Evolutionary conservation across 2,797 vertebrate genomes (phyloP).

Genomic region (Sebastes jordani): DNA sequence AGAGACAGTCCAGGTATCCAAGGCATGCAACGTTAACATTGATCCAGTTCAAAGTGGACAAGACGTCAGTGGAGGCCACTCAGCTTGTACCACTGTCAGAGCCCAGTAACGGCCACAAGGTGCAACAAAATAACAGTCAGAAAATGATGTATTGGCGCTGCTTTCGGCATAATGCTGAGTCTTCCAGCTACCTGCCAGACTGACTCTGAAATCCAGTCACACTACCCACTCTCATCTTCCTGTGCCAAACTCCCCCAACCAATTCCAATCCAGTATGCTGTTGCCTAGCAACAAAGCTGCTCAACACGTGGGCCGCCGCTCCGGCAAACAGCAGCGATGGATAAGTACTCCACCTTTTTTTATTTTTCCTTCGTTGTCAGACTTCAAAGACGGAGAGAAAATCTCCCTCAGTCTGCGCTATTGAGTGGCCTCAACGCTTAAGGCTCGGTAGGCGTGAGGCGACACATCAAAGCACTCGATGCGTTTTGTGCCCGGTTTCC

Average conservation of each 20-base stretch:
- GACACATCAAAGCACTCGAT: slow-evolving; percentile 54
- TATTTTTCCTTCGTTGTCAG: slow-evolving; percentile 21
- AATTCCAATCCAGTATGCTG: slow-evolving; percentile 69
- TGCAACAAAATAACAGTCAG: slow-evolving; percentile 41
- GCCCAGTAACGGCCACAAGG: slow-evolving; percentile 17
- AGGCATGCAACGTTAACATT: not conserved
- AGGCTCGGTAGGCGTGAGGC: not conserved
- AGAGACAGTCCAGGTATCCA: not conserved
- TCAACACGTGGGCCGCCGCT: slow-evolving; percentile 64
- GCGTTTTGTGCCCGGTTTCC: not conserved
- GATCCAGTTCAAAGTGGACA: slow-evolving; percentile 46
- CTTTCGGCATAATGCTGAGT: slow-evolving; percentile 57
- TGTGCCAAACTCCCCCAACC: slow-evolving; percentile 55
- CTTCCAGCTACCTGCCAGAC: slow-evolving; percentile 51
- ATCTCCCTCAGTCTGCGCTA: not conserved
- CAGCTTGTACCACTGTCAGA: slow-evolving; percentile 64
- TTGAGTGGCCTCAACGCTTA: slow-evolving; percentile 2
- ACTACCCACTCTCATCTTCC: slow-evolving; percentile 47
- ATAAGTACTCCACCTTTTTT: slow-evolving; percentile 53
- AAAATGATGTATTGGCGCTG: not conserved
- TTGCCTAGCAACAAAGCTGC: slow-evolving; percentile 80
- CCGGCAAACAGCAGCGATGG: slow-evolving; percentile 32
- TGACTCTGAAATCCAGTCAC: slow-evolving; percentile 52
- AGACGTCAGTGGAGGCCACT: slow-evolving; percentile 17
- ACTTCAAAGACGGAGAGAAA: slow-evolving; percentile 48